Conservation (phyloP, 53 echinoderm and acorn worm species). For the Zoroaster sp. region DNA sequence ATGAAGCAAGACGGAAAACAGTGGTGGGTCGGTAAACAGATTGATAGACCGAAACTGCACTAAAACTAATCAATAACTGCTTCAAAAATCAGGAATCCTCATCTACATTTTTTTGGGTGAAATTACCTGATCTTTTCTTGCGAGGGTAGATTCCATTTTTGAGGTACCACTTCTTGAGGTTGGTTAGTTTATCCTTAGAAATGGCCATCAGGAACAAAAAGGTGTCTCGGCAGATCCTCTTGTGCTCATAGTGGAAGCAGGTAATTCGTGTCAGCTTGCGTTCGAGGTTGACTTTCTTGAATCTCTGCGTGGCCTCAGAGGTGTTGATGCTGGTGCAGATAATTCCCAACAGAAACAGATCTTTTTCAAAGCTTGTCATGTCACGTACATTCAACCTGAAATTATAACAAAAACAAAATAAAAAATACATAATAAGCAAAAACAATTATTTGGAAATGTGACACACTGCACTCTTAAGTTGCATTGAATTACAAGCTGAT, state of each 20-base stretch:
- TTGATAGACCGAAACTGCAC: not conserved
- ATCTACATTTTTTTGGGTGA: not conserved
- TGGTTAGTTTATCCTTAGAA: too few species aligned
- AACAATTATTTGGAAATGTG: not conserved
- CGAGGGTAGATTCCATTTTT: not conserved
- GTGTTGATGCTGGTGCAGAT: slow-evolving; percentile 28
- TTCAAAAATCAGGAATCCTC: not conserved
- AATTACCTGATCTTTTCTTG: not conserved
- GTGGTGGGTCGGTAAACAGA: not conserved
- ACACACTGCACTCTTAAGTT: not conserved
- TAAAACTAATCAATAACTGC: not conserved
- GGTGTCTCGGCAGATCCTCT: slow-evolving; percentile 13
- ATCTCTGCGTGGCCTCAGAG: slow-evolving; percentile 1
- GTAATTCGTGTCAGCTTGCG: not conserved
- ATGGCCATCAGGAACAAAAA: slow-evolving; percentile 19
- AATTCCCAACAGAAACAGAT: slow-evolving; percentile 28
- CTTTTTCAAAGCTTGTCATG: slow-evolving; percentile 22
- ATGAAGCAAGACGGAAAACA: not conserved
- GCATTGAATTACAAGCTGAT: not conserved
- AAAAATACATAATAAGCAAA: not conserved
- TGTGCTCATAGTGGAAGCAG: not conserved
- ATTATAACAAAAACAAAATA: not conserved
- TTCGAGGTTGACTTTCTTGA: not conserved
- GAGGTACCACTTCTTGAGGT: not conserved
- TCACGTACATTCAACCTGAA: slow-evolving; percentile 44